These are phyloP conservation scores for Rhizoglyphus robini DNA, from an alignment of 1,140 invertebrate species.

Conservation along the genomic window DNA sequence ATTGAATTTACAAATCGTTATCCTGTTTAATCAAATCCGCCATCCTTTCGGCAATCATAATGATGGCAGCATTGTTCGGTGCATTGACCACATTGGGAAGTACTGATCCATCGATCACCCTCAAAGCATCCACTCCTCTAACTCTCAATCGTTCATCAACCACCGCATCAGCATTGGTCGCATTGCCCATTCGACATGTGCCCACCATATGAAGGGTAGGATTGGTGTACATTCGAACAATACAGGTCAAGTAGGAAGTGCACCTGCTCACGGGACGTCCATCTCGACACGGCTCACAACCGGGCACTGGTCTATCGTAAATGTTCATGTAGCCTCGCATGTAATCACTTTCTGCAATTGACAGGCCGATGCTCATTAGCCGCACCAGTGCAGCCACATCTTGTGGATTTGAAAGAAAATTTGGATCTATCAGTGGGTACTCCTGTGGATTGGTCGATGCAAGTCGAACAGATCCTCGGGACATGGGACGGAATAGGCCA, in stretches of 20 bases:
- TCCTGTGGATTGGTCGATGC: slow-evolving; percentile 47
- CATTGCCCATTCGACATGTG: slow-evolving; percentile 72
- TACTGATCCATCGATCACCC: slow-evolving; percentile 26
- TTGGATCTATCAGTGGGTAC: slow-evolving; percentile 62
- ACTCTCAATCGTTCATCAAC: slow-evolving; percentile 45
- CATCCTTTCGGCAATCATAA: slow-evolving; percentile 41
- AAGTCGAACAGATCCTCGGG: slow-evolving; percentile 47
- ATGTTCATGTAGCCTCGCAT: not conserved
- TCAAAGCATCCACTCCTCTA: slow-evolving; percentile 4
- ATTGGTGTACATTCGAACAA: slow-evolving; percentile 48
- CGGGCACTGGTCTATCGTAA: slow-evolving; percentile 33
- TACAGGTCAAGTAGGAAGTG: slow-evolving; percentile 62
- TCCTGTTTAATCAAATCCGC: slow-evolving; percentile 34
- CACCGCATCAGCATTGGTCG: slow-evolving; percentile 40
- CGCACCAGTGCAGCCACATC: slow-evolving; percentile 39
- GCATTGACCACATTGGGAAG: slow-evolving; percentile 22
- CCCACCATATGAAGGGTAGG: slow-evolving; percentile 64
- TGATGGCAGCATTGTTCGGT: slow-evolving; percentile 43
- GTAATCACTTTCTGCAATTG: slow-evolving; percentile 8
- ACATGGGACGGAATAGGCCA: slow-evolving; percentile 50
- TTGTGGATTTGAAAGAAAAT: slow-evolving; percentile 51
- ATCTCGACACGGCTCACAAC: slow-evolving; percentile 41
- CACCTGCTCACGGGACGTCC: slow-evolving; percentile 52
- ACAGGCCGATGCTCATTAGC: slow-evolving; percentile 17
- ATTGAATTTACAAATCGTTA: too few species aligned